These are phyloP conservation scores for Brachyalestes nurse DNA, from an alignment of 2,797 vertebrate genomes.

Conservation along the genomic window DNA sequence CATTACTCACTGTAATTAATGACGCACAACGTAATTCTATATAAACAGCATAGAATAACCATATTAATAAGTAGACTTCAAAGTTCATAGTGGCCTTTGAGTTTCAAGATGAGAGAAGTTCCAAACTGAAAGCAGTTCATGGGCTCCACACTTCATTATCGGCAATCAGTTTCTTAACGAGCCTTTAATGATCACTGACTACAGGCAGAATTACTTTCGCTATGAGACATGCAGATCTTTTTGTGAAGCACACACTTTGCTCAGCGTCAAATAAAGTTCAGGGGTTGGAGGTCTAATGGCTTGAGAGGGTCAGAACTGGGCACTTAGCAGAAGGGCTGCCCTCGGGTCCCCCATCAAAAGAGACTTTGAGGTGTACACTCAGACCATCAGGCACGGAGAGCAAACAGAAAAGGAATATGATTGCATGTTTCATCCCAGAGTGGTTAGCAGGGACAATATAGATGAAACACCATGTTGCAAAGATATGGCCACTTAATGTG, in stretches of 20 bases:
- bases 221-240: not conserved
- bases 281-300: conserved; percentile 32
- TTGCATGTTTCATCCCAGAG: not conserved
- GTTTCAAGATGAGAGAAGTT: not conserved
- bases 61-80: no score
- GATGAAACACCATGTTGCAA: no score
- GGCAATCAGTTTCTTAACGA: not conserved
- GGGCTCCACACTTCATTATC: not conserved
- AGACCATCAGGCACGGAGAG: not conserved
- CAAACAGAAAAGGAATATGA: not conserved
- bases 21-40: no score
- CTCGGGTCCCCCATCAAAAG: conserved; percentile 90
- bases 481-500: no score
- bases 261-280: conserved; percentile 11
- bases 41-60: no score
- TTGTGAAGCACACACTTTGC: not conserved
- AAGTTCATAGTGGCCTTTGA: no score
- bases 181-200: not conserved
- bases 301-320: conserved; percentile 19
- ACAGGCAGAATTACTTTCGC: not conserved
- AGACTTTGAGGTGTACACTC: not conserved
- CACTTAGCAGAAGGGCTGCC: conserved; percentile 67
- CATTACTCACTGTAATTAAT: no score
- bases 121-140: not conserved
- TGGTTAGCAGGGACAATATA: no score